phyloP scores from a whole-genome alignment of 2,113 vertebrate species.

The Chiloscyllium plagiosum region DNA sequence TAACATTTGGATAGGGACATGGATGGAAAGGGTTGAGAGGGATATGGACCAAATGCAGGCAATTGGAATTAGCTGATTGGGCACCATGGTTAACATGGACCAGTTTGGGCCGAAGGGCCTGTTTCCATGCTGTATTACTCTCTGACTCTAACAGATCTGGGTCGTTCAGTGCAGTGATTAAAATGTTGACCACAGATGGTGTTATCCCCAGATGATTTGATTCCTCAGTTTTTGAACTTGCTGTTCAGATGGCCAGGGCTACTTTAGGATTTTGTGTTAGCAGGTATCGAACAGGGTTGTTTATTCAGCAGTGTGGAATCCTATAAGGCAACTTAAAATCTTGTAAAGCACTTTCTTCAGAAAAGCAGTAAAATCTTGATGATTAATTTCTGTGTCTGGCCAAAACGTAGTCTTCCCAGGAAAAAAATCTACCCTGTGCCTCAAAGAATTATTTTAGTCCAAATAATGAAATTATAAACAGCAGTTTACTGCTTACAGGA shows the following conservation, averaged over 20 bases:
- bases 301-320: not conserved
- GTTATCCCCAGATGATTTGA: not conserved
- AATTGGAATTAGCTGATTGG: too few species aligned
- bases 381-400: not conserved
- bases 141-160: too few species aligned
- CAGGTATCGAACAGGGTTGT: not conserved
- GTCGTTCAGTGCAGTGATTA: not conserved
- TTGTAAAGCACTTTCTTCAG: not conserved
- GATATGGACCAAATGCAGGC: too few species aligned
- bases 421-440: not conserved
- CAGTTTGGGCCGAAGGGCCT: too few species aligned
- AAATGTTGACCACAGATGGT: not conserved
- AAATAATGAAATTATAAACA: not conserved
- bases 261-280: not conserved
- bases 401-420: not conserved
- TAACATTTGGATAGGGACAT: too few species aligned
- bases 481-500: not conserved
- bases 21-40: too few species aligned
- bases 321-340: not conserved
- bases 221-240: not conserved
- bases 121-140: too few species aligned
- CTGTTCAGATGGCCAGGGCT: not conserved
- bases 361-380: not conserved
- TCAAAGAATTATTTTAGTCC: not conserved
- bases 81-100: too few species aligned